Conservation (phyloP, 2,888 invertebrate species). For the Galeopsomyia nigrocyanea region DNA sequence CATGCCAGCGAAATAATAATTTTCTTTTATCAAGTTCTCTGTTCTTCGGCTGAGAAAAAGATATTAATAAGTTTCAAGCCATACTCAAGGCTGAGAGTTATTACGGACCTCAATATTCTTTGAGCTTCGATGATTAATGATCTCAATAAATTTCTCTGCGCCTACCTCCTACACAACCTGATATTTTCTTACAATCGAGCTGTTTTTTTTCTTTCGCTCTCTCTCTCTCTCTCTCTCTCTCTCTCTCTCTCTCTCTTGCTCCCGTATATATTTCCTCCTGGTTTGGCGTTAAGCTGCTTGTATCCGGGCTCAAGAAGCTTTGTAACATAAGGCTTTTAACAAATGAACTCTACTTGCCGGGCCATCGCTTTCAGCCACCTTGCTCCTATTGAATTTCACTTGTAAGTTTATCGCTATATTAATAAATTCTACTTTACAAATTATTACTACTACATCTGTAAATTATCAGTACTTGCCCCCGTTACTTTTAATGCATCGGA, state of each 20-base stretch:
- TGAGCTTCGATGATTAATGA: conserved; percentile 22
- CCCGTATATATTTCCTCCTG: conserved; percentile 17
- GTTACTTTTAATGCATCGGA: no score
- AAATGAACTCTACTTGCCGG: conserved; percentile 40
- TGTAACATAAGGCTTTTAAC: conserved; percentile 41
- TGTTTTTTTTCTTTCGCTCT: conserved; percentile 19
- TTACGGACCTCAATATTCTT: conserved; percentile 24
- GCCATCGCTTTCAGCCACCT: conserved; percentile 28
- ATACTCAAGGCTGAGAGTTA: conserved; percentile 5
- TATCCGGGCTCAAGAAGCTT: conserved; percentile 38
- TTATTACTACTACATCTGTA: no score
- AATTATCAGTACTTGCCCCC: no score
- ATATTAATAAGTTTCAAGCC: conserved; percentile 19
- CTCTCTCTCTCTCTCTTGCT: conserved; percentile 14
- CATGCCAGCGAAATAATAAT: conserved; percentile 13
- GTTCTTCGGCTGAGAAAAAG: conserved; percentile 3
- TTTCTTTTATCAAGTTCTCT: conserved; percentile 3
- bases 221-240: conserved; percentile 5
- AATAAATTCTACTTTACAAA: no score
- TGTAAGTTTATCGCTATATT: no score
- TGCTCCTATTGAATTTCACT: not conserved
- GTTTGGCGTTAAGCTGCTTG: conserved; percentile 37
- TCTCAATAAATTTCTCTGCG: conserved; percentile 19
- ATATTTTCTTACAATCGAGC: conserved; percentile 13
- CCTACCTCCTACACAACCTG: conserved; percentile 4